Evolutionary conservation across 2,113 vertebrate genomes (phyloP), one percentile per base, ranked within the genome.

Genomic region (Theristicus caerulescens): DNA sequence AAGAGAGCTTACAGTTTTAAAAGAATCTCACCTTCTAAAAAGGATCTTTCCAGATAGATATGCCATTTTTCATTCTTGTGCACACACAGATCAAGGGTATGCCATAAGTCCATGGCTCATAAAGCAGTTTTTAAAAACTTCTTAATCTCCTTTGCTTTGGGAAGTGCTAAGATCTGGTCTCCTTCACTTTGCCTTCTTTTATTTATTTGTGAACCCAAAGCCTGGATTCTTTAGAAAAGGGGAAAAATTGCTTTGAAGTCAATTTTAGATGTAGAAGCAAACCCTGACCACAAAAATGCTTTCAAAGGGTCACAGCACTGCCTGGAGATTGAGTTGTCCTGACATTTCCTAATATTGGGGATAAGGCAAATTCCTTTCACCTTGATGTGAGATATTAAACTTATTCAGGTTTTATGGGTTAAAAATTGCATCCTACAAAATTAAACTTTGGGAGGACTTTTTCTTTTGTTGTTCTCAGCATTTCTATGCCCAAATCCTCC

Each of bases 211-310:
- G 20, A 93, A 81, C 51, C 32, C 52, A 71, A 91, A 91, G 32
- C 34, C 64, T 52, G 34, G 13, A 22, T 86, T 86, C 62, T 89
- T 84, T 69, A 62, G 31, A 89, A 95, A 86, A 55, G 31, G 20
- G 7, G 10, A 1, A 19, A 82, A 81, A 46, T 67, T 51, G 7
- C 78, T 96, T 96, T 96, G 93, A 94, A 96, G 51, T 66, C 88
- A 66, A 77, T 93, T 96, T 96, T 71, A 79, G 61, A 58, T 9
- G 7, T 69, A 57, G 80, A 71, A 90, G 67, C 51, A 96, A 96
- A 86, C 38, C 25, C 67, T 92, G 82, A 86, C 82, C 88, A 42
- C 87, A 95, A 86, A 94, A 95, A 92, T 88, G 64, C 76, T 96
- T 96, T 92, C 90, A 94, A 38, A 90, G 64, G 24, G 79, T 86